Evolutionary conservation across 2,113 vertebrate genomes (phyloP).

Genomic region (Ceyx melanurus): DNA sequence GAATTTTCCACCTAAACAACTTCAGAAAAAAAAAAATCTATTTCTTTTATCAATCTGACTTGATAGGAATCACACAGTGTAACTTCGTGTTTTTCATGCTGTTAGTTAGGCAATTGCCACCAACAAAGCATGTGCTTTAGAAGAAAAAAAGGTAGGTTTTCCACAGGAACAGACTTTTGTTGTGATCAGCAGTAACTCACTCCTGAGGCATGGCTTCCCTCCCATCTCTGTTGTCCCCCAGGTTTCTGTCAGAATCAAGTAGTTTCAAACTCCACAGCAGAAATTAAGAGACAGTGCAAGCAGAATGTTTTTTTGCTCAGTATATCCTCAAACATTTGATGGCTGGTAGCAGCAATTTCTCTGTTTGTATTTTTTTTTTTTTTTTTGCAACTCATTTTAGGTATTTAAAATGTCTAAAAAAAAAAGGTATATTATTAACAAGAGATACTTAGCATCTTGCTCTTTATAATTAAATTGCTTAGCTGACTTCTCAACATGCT

Average conservation of each 20-base stretch:
- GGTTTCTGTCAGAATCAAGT: not conserved
- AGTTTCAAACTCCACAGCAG: not conserved
- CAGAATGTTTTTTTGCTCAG: not conserved
- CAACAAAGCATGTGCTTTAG: not conserved
- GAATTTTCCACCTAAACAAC: not conserved
- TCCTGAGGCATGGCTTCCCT: not conserved
- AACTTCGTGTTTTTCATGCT: not conserved
- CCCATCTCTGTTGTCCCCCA: not conserved
- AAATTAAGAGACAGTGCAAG: not conserved
- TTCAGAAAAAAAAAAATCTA: not conserved
- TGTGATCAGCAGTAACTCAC: not conserved
- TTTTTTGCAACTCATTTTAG: not conserved
- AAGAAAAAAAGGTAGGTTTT: not conserved
- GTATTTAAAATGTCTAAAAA: not conserved
- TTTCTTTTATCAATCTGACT: not conserved
- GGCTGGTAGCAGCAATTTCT: not conserved
- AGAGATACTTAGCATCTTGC: not conserved
- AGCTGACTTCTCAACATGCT: not conserved
- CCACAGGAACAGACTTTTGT: not conserved
- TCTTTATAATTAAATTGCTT: not conserved
- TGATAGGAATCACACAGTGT: not conserved
- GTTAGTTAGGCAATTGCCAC: not conserved
- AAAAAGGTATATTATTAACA: not conserved
- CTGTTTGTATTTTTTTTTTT: not conserved
- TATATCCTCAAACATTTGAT: not conserved